A percentile compares a stretch with the other conserved stretches of the same genome.
Evolutionary conservation across 1,140 invertebrate species (phyloP).

Genomic region (Drosophila pseudoananassae): DNA sequence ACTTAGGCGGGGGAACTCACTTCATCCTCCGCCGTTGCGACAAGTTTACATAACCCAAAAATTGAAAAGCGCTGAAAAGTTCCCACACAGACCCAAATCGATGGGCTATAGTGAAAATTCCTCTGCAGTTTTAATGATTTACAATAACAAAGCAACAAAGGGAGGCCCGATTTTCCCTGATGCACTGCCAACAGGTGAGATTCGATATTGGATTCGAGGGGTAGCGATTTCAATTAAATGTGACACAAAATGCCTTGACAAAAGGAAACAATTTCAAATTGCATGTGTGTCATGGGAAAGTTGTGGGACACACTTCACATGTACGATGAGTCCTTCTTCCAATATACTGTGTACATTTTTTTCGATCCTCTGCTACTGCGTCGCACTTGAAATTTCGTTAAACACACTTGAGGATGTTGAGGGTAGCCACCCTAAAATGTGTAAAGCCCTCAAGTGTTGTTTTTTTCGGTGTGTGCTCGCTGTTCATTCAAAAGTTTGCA

Average conservation of each 20-base stretch:
- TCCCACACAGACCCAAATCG: conserved; percentile 55
- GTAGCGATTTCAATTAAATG: conserved; percentile 76
- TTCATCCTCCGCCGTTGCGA: conserved; percentile 16
- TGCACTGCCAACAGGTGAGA: conserved; percentile 72
- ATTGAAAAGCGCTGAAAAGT: conserved; percentile 68
- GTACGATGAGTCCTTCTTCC: conserved; percentile 21
- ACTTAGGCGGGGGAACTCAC: conserved; percentile 49
- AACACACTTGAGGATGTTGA: conserved; percentile 54
- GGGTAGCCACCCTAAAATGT: conserved; percentile 63
- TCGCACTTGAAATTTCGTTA: conserved; percentile 71
- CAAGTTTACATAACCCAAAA: conserved; percentile 76
- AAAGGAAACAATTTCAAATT: conserved; percentile 77
- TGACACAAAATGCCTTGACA: conserved; percentile 74
- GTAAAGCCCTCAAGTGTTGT: conserved; percentile 76
- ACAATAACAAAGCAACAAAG: conserved; percentile 76
- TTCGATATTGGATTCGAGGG: conserved; percentile 10
- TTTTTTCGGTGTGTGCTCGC: conserved; percentile 19
- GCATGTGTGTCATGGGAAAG: conserved; percentile 76
- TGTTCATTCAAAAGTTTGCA: conserved; percentile 73
- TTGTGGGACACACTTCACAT: conserved; percentile 40
- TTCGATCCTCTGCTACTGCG: conserved; percentile 39
- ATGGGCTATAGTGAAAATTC: conserved; percentile 27
- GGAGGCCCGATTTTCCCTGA: conserved; percentile 53
- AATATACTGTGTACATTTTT: not conserved
- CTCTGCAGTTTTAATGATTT: conserved; percentile 75